Base-by-base conservation (phyloP, 2,113 vertebrate genomes). In the Centropus unirufus region DNA sequence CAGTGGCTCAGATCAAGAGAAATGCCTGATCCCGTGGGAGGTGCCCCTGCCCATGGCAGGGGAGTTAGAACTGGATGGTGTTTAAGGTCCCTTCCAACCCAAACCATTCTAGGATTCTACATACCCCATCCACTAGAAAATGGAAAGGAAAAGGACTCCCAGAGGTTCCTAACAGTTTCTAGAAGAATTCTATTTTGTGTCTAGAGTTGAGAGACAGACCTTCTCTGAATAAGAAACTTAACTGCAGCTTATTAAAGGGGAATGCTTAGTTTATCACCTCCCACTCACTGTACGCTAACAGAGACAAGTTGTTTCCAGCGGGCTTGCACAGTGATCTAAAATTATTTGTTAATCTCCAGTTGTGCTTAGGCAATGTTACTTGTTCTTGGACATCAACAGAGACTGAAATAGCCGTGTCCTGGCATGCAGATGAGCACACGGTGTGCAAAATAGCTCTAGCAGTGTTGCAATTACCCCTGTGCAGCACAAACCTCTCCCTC, bases 261-360 rank as follows among this genome's bases (percentile, higher is more conserved):
- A 86, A 8, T 3, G 0, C 15, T 87, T 90, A 90, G 88, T 94
- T 93, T 75, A 82, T 62, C 47, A 27, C 44, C 26, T 90, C 75
- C 73, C 26, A 51, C 39, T 49, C 68, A 59, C 89, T 94, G 78
- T 49, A 82, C 68, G 19, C 39, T 11, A 26, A 36, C 8, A 18
- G 77, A 83, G 76, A 92, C 85, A 95, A 49, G 82, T 61, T 89
- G 88, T 81, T 95, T 92, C 91, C 88, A 92, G 64, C 0, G 0
- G 83, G 68, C 74, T 69, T 83, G 64, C 44, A 27, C n/a, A 57
- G 74, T 12, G 93, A 57, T 96, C 94, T 96, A 97, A 97, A 96
- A 92, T 96, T 95, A 74, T 88, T 95, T 95, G 69, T 74, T 95
- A 94, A 93, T 93, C 94, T 95, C 87, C 89, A 87, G 64, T 92